Conservation (phyloP, 2,797 vertebrate species). For the Crocodylus rhombifer region DNA sequence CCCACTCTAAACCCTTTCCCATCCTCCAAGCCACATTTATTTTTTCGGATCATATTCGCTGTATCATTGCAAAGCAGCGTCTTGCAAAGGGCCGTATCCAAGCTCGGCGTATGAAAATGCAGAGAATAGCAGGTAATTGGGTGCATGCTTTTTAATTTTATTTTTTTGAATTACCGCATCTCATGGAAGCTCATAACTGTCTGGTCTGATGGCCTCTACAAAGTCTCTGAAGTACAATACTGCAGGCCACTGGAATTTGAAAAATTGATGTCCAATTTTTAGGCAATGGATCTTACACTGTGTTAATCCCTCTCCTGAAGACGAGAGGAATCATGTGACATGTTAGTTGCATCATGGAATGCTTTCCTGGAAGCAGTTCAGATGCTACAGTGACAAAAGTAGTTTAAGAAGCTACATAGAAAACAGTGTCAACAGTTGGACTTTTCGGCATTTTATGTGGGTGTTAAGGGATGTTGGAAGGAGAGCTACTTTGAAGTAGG, state of each 20-base stretch:
- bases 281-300: not conserved
- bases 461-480: not conserved
- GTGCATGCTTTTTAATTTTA: slow-evolving; percentile 20
- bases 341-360: not conserved
- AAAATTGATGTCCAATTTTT: not conserved
- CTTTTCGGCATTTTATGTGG: not conserved
- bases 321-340: no score
- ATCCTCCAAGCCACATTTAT: slow-evolving; percentile 97
- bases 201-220: accelerated
- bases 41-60: slow-evolving; percentile 98
- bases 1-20: slow-evolving; percentile 97
- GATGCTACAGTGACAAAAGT: not conserved
- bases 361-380: not conserved
- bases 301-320: no score
- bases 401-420: not conserved
- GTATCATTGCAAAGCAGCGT: slow-evolving; percentile 98
- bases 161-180: slow-evolving; percentile 50
- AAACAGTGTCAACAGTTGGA: not conserved
- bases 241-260: not conserved
- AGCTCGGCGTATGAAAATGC: slow-evolving; percentile 97
- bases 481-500: not conserved
- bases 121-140: slow-evolving; percentile 92
- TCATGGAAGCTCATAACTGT: not conserved
- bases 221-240: not conserved
- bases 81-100: slow-evolving; percentile 98